Evolutionary conservation across 2,113 vertebrate species (phyloP).

Genomic region (Calypte anna): DNA sequence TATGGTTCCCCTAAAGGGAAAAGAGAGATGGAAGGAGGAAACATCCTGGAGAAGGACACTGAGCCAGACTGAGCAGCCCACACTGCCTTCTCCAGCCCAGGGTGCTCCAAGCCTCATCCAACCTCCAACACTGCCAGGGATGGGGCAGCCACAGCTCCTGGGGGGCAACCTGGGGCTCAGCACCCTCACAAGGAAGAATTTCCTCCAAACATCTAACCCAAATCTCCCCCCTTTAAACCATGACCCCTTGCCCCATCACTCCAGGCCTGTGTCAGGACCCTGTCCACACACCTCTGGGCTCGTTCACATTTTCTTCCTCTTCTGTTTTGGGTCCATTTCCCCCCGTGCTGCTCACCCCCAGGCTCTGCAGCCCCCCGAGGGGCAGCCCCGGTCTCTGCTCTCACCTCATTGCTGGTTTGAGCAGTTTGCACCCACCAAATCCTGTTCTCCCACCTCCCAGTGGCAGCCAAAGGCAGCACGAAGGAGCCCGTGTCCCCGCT

Average conservation of each 20-base stretch:
- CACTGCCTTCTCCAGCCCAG: background rate
- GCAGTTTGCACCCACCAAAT: background rate
- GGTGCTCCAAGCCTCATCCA: too few species aligned
- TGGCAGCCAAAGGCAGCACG: background rate
- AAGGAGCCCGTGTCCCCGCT: rapidly evolving
- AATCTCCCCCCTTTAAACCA: too few species aligned
- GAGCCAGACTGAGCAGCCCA: background rate
- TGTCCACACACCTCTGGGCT: background rate
- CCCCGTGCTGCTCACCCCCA: background rate
- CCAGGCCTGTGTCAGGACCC: too few species aligned
- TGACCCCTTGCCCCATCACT: too few species aligned
- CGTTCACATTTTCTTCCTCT: background rate
- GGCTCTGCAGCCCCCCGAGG: rapidly evolving
- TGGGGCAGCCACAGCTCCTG: too few species aligned
- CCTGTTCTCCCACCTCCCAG: rapidly evolving
- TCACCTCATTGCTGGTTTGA: background rate
- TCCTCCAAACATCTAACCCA: too few species aligned
- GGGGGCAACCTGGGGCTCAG: too few species aligned
- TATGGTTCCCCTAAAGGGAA: background rate
- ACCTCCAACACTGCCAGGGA: too few species aligned
- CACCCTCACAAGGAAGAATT: too few species aligned
- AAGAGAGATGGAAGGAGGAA: background rate
- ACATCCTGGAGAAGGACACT: background rate
- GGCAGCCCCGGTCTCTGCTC: background rate
- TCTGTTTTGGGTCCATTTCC: background rate